Percentiles rank a stretch among this genome's conserved stretches.
These are phyloP conservation scores for Ciconia maguari DNA, from an alignment of 2,113 vertebrate genomes.

Conservation along the genomic window DNA sequence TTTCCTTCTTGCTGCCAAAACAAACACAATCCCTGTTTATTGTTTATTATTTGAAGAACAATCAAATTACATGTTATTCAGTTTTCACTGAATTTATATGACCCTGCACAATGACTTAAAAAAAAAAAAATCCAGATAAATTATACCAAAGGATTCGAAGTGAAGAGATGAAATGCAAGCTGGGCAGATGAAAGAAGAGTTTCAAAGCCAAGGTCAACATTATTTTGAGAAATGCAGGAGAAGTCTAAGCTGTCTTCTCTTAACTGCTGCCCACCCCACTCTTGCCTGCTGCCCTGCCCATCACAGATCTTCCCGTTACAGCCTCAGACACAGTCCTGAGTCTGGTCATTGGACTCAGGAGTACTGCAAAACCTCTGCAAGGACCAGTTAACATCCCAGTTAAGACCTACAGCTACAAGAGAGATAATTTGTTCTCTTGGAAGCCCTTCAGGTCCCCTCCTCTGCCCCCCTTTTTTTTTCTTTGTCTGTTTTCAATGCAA, in stretches of 20 bases:
- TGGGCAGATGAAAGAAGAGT: neutral
- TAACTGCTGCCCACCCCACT: neutral
- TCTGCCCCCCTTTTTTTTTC: neutral
- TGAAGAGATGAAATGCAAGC: neutral
- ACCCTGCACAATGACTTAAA: neutral
- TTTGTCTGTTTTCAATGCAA: conserved; percentile 1
- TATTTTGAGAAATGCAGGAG: neutral
- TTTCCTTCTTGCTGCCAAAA: neutral
- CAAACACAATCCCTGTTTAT: neutral
- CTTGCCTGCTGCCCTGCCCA: neutral
- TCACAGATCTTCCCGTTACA: neutral
- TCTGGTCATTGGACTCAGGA: neutral
- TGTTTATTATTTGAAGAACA: neutral
- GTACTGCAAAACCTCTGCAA: neutral
- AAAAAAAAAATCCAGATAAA: neutral
- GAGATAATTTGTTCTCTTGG: neutral
- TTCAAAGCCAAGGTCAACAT: neutral
- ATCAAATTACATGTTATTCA: neutral
- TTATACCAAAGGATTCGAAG: neutral
- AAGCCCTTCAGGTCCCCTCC: neutral
- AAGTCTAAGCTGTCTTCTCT: neutral
- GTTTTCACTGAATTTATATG: neutral
- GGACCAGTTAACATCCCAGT: neutral
- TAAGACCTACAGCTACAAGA: neutral
- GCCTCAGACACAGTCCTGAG: neutral